Percentiles rank a stretch among this genome's conserved stretches.
phyloP scores from a whole-genome alignment of 2,797 vertebrate species.

The Dicrostonyx torquatus region DNA sequence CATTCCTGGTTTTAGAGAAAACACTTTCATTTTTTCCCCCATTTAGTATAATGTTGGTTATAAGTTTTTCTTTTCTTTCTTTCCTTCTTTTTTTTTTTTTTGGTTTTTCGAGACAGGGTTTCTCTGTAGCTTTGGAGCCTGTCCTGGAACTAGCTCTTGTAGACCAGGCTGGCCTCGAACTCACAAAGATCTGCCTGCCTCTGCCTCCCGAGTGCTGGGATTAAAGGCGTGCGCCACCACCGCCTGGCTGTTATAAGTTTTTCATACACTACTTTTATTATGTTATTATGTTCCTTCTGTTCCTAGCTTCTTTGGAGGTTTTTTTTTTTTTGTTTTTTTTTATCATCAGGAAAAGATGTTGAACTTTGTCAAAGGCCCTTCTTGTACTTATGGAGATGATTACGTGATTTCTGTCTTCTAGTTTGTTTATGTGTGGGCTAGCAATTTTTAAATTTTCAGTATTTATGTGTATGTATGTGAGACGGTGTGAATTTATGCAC shows the following conservation, averaged over 20 bases:
- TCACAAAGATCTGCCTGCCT: too few relatives aligned
- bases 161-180: too few relatives aligned
- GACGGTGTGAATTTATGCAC: background rate
- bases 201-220: too few relatives aligned
- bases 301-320: background rate
- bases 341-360: background rate
- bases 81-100: too few relatives aligned
- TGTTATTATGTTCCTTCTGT: background rate
- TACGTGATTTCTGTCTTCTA: background rate
- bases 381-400: background rate
- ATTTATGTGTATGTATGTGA: background rate
- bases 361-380: background rate
- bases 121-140: too few relatives aligned
- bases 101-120: too few relatives aligned
- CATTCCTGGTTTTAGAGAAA: background rate
- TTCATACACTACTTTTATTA: background rate
- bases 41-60: background rate
- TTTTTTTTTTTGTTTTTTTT: too few relatives aligned
- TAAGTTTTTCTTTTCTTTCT: background rate
- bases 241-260: background rate
- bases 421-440: background rate
- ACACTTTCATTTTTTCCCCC: background rate
- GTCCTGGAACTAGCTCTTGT: too few relatives aligned
- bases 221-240: too few relatives aligned
- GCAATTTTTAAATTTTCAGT: background rate